phyloP scores from a whole-genome alignment of 2,888 invertebrate genomes.

The Eucera pruinosa region DNA sequence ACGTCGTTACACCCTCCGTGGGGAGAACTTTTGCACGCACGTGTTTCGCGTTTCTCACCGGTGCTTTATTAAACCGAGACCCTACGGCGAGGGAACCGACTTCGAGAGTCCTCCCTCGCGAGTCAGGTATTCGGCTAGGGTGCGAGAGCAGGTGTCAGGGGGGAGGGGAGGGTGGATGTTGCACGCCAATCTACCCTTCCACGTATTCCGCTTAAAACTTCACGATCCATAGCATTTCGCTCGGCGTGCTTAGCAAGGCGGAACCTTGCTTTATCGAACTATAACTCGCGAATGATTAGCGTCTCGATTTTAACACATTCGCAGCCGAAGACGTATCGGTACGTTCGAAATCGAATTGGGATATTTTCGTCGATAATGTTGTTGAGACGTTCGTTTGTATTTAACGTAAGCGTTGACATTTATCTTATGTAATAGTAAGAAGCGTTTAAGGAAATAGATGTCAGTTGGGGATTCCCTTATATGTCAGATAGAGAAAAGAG shows the following conservation, averaged over 20 bases:
- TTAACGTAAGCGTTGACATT: no score
- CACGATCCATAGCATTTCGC: constrained; percentile 63
- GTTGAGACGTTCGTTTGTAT: no score
- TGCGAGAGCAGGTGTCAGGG: constrained; percentile 33
- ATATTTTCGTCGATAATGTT: no score
- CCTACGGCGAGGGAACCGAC: constrained; percentile 47
- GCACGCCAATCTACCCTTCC: background rate
- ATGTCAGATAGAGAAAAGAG: no score
- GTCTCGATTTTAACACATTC: background rate
- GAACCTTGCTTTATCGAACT: constrained; percentile 72
- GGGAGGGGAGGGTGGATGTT: background rate
- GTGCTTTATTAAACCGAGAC: constrained; percentile 72
- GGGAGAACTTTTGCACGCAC: constrained; percentile 73
- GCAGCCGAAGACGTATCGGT: no score
- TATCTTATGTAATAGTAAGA: no score
- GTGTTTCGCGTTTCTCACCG: constrained; percentile 73
- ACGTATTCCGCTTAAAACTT: constrained; percentile 68
- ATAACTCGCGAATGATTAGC: constrained; percentile 65
- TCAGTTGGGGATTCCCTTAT: no score
- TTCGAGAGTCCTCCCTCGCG: constrained; percentile 19
- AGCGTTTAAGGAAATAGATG: no score
- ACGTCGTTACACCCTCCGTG: constrained; percentile 44
- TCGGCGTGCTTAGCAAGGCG: constrained; percentile 64
- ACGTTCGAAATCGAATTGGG: no score
- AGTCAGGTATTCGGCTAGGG: constrained; percentile 19